Evolutionary conservation across 2,113 vertebrate species (phyloP).

Genomic region (Apodemus sylvaticus): DNA sequence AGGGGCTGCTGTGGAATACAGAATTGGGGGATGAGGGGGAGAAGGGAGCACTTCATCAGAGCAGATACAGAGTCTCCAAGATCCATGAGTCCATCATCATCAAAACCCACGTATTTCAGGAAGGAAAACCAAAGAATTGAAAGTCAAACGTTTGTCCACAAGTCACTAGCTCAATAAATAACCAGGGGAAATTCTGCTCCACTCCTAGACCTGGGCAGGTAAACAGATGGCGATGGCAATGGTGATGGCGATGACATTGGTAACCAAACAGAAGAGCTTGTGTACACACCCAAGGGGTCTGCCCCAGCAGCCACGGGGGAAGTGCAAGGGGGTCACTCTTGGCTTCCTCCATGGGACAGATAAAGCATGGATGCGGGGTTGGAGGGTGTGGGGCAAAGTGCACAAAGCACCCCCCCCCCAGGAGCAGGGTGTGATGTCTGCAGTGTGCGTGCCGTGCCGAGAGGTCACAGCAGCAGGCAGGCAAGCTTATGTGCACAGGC

Average conservation of each 20-base stretch:
- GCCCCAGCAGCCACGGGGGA: neutral
- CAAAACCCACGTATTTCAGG: slow-evolving; percentile 26
- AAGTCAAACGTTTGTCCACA: slow-evolving; percentile 71
- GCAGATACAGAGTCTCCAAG: slow-evolving; percentile 41
- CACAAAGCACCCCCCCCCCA: neutral
- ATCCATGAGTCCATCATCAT: neutral
- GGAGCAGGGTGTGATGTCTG: neutral
- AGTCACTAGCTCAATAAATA: slow-evolving; percentile 63
- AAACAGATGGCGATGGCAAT: neutral
- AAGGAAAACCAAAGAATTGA: slow-evolving; percentile 62
- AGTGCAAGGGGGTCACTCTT: neutral
- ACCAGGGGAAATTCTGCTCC: slow-evolving; percentile 4
- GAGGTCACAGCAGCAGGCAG: neutral
- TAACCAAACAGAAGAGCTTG: neutral
- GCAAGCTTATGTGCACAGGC: neutral
- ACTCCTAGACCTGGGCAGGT: slow-evolving; percentile 14
- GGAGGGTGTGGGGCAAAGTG: neutral
- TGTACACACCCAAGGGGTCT: neutral
- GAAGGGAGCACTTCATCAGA: neutral
- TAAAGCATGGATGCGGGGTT: neutral
- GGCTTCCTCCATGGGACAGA: neutral
- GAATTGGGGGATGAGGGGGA: neutral
- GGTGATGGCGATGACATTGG: neutral
- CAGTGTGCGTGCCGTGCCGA: neutral
- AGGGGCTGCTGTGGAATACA: neutral